These are phyloP conservation scores for Leucophenga varia DNA, from an alignment of 1,140 invertebrate species.

Conservation along the genomic window DNA sequence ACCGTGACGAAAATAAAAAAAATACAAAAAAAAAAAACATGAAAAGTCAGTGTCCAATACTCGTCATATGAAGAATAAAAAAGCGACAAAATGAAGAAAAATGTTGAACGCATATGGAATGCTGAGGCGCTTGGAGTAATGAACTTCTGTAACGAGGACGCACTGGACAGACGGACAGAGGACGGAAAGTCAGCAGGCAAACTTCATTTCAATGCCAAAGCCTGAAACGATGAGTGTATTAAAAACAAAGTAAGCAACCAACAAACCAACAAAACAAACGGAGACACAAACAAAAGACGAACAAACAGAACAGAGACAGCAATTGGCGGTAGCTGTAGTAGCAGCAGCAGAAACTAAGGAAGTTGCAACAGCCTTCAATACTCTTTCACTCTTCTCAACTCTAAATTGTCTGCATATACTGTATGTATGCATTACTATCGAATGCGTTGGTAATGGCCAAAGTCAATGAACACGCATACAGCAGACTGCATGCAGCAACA, in stretches of 20 bases:
- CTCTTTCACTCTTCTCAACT: too few species aligned
- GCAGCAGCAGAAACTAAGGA: slow-evolving; percentile 19
- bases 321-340: slow-evolving; percentile 11
- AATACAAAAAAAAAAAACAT: slow-evolving; percentile 23
- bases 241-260: slow-evolving; percentile 48
- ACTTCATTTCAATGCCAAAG: too few species aligned
- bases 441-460: slow-evolving; percentile 34
- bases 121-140: slow-evolving; percentile 28
- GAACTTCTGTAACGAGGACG: slow-evolving; percentile 20
- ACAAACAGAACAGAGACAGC: too few species aligned
- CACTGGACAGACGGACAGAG: slow-evolving; percentile 8
- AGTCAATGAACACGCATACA: slow-evolving; percentile 45
- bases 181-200: too few species aligned
- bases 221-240: slow-evolving; percentile 50
- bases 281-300: too few species aligned
- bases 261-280: not conserved
- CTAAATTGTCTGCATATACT: too few species aligned
- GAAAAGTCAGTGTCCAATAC: slow-evolving; percentile 22
- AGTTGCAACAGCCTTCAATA: not conserved
- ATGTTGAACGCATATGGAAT: slow-evolving; percentile 11
- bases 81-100: too few species aligned
- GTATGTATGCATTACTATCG: too few species aligned
- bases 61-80: too few species aligned
- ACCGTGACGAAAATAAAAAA: too few species aligned
- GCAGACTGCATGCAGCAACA: slow-evolving; percentile 16